Evolutionary conservation across 2,888 invertebrate genomes (phyloP).

Genomic region (Antitype chi): DNA sequence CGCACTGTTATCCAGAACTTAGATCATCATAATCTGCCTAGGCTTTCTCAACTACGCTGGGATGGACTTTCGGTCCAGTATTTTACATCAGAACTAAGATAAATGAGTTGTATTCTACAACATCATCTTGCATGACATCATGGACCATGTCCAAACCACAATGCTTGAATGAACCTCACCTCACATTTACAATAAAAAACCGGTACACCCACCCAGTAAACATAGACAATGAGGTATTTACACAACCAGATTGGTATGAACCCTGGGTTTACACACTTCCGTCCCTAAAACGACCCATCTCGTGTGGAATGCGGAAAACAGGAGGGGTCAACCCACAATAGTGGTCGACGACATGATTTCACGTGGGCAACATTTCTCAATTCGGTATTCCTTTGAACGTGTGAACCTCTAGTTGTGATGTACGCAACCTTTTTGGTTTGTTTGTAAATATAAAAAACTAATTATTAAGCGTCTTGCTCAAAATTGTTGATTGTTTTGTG

Average conservation of each 20-base stretch:
- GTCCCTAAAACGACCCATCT: slow-evolving; percentile 60
- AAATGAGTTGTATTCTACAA: slow-evolving; percentile 21
- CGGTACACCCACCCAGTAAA: slow-evolving; percentile 82
- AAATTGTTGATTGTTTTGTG: too few species aligned
- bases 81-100: slow-evolving; percentile 1
- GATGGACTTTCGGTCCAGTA: background rate
- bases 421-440: slow-evolving; percentile 44
- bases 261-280: slow-evolving; percentile 64
- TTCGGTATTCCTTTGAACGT: slow-evolving; percentile 76
- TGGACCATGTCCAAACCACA: slow-evolving; percentile 60
- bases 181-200: slow-evolving; percentile 75
- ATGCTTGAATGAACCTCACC: slow-evolving; percentile 71
- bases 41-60: background rate
- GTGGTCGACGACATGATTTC: slow-evolving; percentile 67
- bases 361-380: slow-evolving; percentile 79
- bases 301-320: slow-evolving; percentile 65
- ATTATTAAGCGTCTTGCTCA: too few species aligned
- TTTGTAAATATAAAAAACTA: too few species aligned
- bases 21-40: too few species aligned
- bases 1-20: background rate
- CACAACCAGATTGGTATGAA: slow-evolving; percentile 74
- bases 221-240: slow-evolving; percentile 82
- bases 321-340: slow-evolving; percentile 62
- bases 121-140: slow-evolving; percentile 39
- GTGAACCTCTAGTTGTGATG: slow-evolving; percentile 70